Base-by-base conservation (phyloP, 2,888 invertebrate genomes). In the Mythimna vitellina region DNA sequence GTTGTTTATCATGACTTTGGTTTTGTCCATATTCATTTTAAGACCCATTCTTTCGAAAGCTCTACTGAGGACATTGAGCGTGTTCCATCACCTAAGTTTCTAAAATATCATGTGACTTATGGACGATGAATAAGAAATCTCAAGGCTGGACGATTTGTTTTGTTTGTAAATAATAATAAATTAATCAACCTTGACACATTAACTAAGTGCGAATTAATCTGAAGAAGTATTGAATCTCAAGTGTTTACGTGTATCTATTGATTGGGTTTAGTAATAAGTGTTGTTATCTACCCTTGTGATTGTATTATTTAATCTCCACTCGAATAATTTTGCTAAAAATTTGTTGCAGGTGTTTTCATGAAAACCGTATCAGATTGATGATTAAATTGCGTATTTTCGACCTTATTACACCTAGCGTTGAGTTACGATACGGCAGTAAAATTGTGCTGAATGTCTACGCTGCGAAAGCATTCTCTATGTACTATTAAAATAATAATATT, bases 201-300 rank as follows among this genome's bases (percentile, higher is more conserved):
- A 12, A 3, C 14, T 14, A 60, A 60, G 60, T 49, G 68, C 12
- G 20, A 12, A n/a, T 49, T 68, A 22, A 57, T 42, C 17, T 70
- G 14, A 57, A 70, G 62, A 56, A 51, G 12, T 29, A 25, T 42
- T 29, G 10, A 32, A 49, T 75, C 20, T 60, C 17, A 76, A 49
- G 38, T 62, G 78, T 46, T 62, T 51, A 68, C 12, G n/a, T 65
- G n/a, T 4, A 17, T 20, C 29, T 62, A 49, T 56, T 35, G 57
- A 32, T 74, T 64, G 9, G 25, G 6, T 57, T 42, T 53, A 17
- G 25, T 58, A 57, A 42, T 58, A 46, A 63, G 57, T 62, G 49
- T 14, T 53, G 46, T 53, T 58, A 74, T 38, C 49, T 58, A 63
- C 32, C 20, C 32, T 42, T 74, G 75, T 42, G 38, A 14, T 42